These are phyloP conservation scores for Musca domestica DNA, from an alignment of 1,140 invertebrate species.

Conservation along the genomic window DNA sequence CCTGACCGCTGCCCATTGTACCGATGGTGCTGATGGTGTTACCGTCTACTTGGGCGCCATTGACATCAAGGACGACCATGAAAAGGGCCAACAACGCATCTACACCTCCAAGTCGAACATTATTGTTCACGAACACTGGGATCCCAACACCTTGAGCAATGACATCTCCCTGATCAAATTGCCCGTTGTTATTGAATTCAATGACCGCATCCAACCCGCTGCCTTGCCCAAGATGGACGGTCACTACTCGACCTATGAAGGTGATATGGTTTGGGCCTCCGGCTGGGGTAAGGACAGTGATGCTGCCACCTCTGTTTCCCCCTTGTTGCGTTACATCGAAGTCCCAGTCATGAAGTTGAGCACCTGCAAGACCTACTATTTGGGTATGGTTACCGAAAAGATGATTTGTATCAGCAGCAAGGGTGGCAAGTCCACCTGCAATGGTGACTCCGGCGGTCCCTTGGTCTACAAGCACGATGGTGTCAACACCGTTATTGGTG, in stretches of 20 bases:
- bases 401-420: slow-evolving; percentile 44
- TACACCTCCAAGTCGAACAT: slow-evolving; percentile 31
- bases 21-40: slow-evolving; percentile 33
- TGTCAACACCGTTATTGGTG: slow-evolving; percentile 53
- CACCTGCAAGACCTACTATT: slow-evolving; percentile 32
- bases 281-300: slow-evolving; percentile 55
- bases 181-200: slow-evolving; percentile 41
- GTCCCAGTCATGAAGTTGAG: slow-evolving; percentile 32
- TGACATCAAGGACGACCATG: slow-evolving; percentile 30
- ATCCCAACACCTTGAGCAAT: slow-evolving; percentile 36
- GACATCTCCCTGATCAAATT: slow-evolving; percentile 54
- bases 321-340: slow-evolving; percentile 37
- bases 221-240: slow-evolving; percentile 41
- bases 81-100: slow-evolving; percentile 34
- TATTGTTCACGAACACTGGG: slow-evolving; percentile 36
- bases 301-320: slow-evolving; percentile 26
- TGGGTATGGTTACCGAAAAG: slow-evolving; percentile 29
- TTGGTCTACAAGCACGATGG: slow-evolving; percentile 52
- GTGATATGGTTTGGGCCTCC: slow-evolving; percentile 43
- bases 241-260: slow-evolving; percentile 41
- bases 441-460: slow-evolving; percentile 60
- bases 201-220: slow-evolving; percentile 44
- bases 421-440: slow-evolving; percentile 41
- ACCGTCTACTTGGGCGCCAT: slow-evolving; percentile 26
- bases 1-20: slow-evolving; percentile 44